These are phyloP conservation scores for Gortyna flavago DNA, from an alignment of 2,888 invertebrate species.

Conservation along the genomic window DNA sequence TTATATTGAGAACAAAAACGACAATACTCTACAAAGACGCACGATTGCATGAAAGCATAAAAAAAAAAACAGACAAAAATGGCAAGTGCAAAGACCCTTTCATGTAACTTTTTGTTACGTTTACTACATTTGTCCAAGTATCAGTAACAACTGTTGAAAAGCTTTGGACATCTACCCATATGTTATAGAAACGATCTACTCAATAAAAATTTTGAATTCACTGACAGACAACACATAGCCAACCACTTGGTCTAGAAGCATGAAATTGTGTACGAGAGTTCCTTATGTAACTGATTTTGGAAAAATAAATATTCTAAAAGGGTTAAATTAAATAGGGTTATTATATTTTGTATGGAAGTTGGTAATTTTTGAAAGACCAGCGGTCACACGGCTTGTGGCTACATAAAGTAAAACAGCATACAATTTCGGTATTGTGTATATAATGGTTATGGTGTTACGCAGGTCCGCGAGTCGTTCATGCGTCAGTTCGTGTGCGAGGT, in stretches of 20 bases:
- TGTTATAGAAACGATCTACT: background rate
- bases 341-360: background rate
- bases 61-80: background rate
- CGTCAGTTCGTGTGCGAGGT: conserved; percentile 98
- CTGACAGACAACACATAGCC: background rate
- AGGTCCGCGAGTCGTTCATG: conserved; percentile 98
- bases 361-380: no score
- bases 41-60: background rate
- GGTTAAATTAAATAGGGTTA: background rate
- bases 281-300: background rate
- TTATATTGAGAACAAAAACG: background rate
- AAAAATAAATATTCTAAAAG: background rate
- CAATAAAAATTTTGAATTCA: background rate
- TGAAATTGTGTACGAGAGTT: background rate
- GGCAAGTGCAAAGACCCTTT: background rate
- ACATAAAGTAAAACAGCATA: background rate
- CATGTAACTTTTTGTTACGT: background rate
- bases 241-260: background rate
- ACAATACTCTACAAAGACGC: background rate
- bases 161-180: background rate
- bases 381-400: background rate
- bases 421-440: background rate
- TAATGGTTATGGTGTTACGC: background rate
- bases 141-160: background rate
- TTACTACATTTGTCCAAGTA: background rate